These are phyloP conservation scores for Grammomys dolichurus DNA, from an alignment of 2,113 vertebrate species.

Conservation along the genomic window DNA sequence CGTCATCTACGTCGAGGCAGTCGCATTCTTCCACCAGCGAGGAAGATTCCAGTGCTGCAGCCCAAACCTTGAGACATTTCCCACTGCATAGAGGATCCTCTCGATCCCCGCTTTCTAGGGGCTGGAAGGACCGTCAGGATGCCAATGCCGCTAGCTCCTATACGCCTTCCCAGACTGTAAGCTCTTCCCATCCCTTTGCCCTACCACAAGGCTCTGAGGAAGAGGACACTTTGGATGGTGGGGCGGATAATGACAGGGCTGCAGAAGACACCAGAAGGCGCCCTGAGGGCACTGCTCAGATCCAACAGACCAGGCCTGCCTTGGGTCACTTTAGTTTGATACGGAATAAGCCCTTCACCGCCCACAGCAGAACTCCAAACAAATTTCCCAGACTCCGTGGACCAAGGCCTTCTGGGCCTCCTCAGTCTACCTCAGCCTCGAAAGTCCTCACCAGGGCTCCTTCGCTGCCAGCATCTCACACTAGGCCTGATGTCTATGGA, in stretches of 20 bases:
- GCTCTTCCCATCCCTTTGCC: conserved; percentile 42
- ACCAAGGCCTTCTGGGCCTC: conserved; percentile 8
- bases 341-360: conserved; percentile 68
- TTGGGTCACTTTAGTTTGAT: conserved; percentile 55
- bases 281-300: not conserved
- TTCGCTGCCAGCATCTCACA: not conserved
- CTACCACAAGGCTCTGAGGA: conserved; percentile 48
- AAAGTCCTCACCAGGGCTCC: not conserved
- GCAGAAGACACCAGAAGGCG: not conserved
- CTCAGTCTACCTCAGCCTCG: not conserved
- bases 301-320: conserved; percentile 45
- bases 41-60: conserved; percentile 49
- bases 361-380: conserved; percentile 38
- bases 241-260: conserved; percentile 13
- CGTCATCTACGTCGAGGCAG: not conserved
- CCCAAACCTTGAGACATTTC: conserved; percentile 12
- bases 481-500: not conserved
- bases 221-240: conserved; percentile 34
- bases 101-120: conserved; percentile 31
- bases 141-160: accelerated
- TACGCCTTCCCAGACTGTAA: conserved; percentile 24
- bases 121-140: conserved; percentile 47
- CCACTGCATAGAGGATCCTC: conserved; percentile 37
- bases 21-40: conserved; percentile 57
- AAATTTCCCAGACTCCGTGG: conserved; percentile 6